phyloP scores from a whole-genome alignment of 2,113 vertebrate genomes.

The Trogon surrucura region DNA sequence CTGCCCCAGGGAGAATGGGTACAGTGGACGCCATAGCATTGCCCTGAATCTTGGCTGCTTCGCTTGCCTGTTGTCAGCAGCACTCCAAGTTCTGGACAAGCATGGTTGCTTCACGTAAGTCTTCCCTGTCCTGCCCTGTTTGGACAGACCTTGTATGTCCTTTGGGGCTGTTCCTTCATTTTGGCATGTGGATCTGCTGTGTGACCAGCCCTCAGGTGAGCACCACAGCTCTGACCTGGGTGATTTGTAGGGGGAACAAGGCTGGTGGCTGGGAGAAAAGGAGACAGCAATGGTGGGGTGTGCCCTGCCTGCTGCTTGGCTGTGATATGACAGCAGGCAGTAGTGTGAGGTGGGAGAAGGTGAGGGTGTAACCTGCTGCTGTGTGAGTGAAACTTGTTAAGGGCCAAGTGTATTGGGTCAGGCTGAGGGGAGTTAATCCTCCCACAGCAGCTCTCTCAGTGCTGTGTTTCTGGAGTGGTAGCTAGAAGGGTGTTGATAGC shows the following conservation, averaged over 20 bases:
- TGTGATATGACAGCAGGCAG: background rate
- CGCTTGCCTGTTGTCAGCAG: accelerated
- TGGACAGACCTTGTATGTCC: too few species aligned
- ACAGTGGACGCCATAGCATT: accelerated
- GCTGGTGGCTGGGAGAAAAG: background rate
- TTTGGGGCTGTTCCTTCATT: accelerated
- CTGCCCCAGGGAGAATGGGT: background rate
- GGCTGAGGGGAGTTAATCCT: too few species aligned
- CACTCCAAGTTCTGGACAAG: accelerated
- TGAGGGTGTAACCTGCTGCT: background rate
- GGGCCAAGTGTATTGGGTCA: background rate
- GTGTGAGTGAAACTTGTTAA: background rate
- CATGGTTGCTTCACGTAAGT: accelerated
- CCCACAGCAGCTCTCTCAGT: too few species aligned
- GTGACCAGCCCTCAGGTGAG: accelerated
- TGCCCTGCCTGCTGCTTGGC: background rate
- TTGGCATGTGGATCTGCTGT: background rate
- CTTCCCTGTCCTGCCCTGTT: background rate
- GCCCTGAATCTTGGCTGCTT: background rate
- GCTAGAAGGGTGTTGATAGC: too few species aligned
- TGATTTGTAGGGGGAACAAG: accelerated
- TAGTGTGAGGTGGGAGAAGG: too few species aligned
- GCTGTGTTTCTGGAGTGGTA: too few species aligned
- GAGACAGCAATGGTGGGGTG: background rate
- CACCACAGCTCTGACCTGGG: background rate